Evolutionary conservation across 2,797 vertebrate species (phyloP).

Genomic region (Coracias cyanogaster): DNA sequence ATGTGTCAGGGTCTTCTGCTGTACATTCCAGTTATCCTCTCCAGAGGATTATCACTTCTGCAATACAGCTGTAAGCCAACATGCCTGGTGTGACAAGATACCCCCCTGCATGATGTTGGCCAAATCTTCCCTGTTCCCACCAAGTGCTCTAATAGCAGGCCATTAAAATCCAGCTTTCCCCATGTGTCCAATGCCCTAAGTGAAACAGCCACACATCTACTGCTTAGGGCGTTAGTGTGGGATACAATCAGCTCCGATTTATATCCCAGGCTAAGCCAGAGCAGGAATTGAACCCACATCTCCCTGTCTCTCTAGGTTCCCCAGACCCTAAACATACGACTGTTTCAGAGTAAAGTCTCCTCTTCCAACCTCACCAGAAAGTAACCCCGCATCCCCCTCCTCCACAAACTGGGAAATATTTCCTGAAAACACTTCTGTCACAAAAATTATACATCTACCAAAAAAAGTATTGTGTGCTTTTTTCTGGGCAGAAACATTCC

Average conservation of each 20-base stretch:
- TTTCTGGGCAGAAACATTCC: conserved; percentile 2
- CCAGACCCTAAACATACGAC: background rate
- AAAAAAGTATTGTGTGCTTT: background rate
- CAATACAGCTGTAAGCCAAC: fast-evolving
- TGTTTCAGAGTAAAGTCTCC: background rate
- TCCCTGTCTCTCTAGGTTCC: background rate
- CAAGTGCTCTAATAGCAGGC: background rate
- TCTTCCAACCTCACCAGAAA: background rate
- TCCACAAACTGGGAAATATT: background rate
- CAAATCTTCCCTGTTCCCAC: background rate
- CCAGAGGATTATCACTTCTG: background rate
- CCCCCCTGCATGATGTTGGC: background rate
- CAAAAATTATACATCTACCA: background rate
- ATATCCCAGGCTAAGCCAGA: background rate
- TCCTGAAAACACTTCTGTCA: background rate
- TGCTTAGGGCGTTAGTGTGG: background rate
- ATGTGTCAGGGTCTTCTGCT: background rate
- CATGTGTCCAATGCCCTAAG: background rate
- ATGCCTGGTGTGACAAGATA: background rate
- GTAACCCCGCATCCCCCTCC: background rate
- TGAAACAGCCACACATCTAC: background rate
- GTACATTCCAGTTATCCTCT: background rate
- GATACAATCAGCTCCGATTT: background rate
- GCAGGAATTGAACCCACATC: background rate
- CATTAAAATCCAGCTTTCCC: background rate